Base-by-base conservation (phyloP, 2,113 vertebrate genomes). In the Uria lomvia region DNA sequence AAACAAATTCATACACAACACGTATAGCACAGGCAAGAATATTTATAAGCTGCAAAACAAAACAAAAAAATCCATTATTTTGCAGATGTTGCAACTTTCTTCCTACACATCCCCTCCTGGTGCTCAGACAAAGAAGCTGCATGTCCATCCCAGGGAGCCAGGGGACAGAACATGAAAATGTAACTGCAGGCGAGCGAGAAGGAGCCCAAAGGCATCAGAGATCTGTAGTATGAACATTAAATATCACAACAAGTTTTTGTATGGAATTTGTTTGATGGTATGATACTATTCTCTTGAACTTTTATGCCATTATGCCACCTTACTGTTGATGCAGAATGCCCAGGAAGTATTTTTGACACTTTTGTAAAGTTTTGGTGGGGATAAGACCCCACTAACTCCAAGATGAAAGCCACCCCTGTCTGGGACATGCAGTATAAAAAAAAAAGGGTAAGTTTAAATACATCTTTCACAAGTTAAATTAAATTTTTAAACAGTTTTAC, bases 221-320 rank as follows among this genome's bases (percentile, higher is more conserved):
- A 47, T 13, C 38, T 30, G 22, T 27, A 17, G 11, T 38, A 38
- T 10, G 18, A 82, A 53, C 8, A 18, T 21, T 14, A 82, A 62
- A 40, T 27, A 32, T 21, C 15, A 27, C 26, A 77, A 42, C 15
- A 62, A 56, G 19, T 22, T 43, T 6, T 29, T 74, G n/a, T 27
- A 27, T 0, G 0, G 27, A 30, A 63, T 43, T 67, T n/a, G 38
- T 38, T 74, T 1, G 0, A 62, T 27, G 27, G 6, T 79, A 30
- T 18, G 27, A 50, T 18, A n/a, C 9, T 21, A 8, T 43, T 74
- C 40, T 43, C 24, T 30, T 26, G 42, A 38, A 56, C 62, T 75
- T 75, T 58, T 55, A 58, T 20, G 74, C 42, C 19, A 9, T 20
- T 52, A 8, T 32, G 13, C 13, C n/a, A 55, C 15, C 10, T 49